Evolutionary conservation across 2,797 vertebrate genomes (phyloP).

Genomic region (Galagoides demidoff): DNA sequence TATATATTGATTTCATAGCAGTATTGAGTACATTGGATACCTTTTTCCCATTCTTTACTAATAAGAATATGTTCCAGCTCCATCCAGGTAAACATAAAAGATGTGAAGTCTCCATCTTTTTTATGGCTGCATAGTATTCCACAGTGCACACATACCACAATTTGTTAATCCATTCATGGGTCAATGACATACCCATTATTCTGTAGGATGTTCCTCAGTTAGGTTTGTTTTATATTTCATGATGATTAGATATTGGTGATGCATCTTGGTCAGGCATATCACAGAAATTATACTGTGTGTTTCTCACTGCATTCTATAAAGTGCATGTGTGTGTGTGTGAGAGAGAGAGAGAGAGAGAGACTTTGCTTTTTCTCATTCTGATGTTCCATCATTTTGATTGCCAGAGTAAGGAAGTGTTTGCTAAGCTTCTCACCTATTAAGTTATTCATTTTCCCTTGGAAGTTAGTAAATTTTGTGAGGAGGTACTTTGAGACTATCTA

Average conservation of each 20-base stretch:
- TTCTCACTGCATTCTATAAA: background rate
- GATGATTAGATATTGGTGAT: background rate
- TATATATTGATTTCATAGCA: too few species aligned
- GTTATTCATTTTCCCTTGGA: background rate
- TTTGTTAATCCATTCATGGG: too few species aligned
- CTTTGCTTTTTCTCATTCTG: background rate
- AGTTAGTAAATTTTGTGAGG: background rate
- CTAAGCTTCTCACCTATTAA: background rate
- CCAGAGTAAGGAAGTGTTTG: background rate
- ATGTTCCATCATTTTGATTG: background rate
- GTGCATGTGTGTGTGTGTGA: background rate
- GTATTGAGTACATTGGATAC: too few species aligned
- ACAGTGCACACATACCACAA: too few species aligned
- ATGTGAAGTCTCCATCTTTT: too few species aligned
- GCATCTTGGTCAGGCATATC: background rate
- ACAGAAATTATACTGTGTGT: background rate
- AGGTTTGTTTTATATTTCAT: background rate
- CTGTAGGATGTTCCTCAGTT: background rate
- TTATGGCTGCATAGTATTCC: too few species aligned
- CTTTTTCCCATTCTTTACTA: too few species aligned
- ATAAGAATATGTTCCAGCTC: too few species aligned
- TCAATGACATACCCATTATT: background rate
- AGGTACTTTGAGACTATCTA: background rate
- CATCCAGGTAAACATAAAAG: too few species aligned
- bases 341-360: too few species aligned